These are phyloP conservation scores for Orthosia cruda DNA, from an alignment of 2,888 invertebrate genomes.

Conservation along the genomic window DNA sequence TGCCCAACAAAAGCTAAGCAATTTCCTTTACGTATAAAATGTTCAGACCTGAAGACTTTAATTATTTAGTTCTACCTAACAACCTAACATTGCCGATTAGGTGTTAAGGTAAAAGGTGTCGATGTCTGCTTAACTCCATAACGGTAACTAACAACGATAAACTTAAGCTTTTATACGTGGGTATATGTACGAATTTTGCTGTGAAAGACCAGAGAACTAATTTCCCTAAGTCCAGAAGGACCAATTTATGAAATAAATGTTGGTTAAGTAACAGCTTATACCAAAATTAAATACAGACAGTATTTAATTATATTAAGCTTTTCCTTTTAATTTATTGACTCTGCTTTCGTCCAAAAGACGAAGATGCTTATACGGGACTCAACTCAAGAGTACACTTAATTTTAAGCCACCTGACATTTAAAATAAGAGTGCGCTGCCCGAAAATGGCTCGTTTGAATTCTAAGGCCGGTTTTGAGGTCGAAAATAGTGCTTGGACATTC, in stretches of 20 bases:
- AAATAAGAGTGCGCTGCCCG: too few species aligned
- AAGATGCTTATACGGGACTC: too few species aligned
- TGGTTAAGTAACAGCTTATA: too few species aligned
- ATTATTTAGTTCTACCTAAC: constrained; percentile 30
- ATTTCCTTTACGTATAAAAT: constrained; percentile 53
- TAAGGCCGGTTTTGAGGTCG: too few species aligned
- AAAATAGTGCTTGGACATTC: too few species aligned
- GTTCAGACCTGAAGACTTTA: constrained; percentile 19
- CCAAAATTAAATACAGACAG: too few species aligned
- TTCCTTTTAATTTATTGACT: too few species aligned
- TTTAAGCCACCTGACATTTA: too few species aligned
- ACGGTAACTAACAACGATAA: not conserved
- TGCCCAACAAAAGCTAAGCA: constrained; percentile 16
- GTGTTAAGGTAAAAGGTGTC: constrained; percentile 26
- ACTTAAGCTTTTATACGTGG: constrained; percentile 5
- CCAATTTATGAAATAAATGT: not conserved
- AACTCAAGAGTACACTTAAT: too few species aligned
- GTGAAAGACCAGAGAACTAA: constrained; percentile 5
- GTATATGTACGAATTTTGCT: constrained; percentile 10
- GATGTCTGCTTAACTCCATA: not conserved
- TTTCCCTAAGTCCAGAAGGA: constrained; percentile 25
- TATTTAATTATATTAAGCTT: too few species aligned
- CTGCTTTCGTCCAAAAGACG: too few species aligned
- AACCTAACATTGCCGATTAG: not conserved
- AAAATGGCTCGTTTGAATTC: too few species aligned